These are phyloP conservation scores for silkworm (Bombyx mori) DNA, from an alignment of 1,140 invertebrate species.

Conservation along the genomic window ASM3026992v2 NC_085129.1:15614001-15614500, in stretches of 20 bases:
- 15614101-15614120: conserved; percentile 31
- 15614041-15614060: conserved; percentile 27
- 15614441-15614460: too few relatives aligned
- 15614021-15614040: conserved; percentile 35
- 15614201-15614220: conserved; percentile 19
- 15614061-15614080: conserved; percentile 27
- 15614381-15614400: too few relatives aligned
- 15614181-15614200: conserved; percentile 16
- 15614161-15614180: conserved; percentile 18
- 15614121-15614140: conserved; percentile 18
- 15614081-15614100: conserved; percentile 34
- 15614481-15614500: too few relatives aligned
- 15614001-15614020: conserved; percentile 32
- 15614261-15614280: conserved; percentile 28
- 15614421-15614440: too few relatives aligned
- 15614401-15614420: too few relatives aligned
- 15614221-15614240: conserved; percentile 15
- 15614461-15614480: too few relatives aligned
- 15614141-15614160: conserved; percentile 22
- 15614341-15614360: too few relatives aligned
- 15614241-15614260: conserved; percentile 24
- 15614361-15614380: too few relatives aligned
- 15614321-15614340: background rate
- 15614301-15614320: background rate
- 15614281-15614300: conserved; percentile 13